Evolutionary conservation across 2,888 invertebrate genomes (phyloP).

Genomic region (Ellobium chinense): DNA sequence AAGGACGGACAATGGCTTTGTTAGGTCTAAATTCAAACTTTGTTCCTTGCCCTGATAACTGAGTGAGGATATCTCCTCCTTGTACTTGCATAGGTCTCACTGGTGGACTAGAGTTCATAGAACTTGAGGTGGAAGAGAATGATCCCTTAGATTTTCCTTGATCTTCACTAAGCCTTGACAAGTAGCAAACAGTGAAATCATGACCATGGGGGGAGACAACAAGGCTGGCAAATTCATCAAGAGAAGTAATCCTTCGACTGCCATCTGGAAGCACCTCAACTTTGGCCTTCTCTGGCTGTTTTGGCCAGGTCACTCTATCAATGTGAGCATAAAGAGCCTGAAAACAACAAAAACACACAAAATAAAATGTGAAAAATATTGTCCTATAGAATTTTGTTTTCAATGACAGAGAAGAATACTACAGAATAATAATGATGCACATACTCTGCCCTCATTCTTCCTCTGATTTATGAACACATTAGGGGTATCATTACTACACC

Average conservation of each 20-base stretch:
- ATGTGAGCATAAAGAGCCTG: constrained; percentile 71
- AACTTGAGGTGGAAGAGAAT: not conserved
- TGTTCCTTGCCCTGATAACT: not conserved
- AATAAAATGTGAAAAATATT: no score
- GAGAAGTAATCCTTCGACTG: constrained; percentile 63
- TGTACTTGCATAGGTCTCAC: no score
- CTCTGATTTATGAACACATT: no score
- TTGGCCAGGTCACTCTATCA: constrained; percentile 67
- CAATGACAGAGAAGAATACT: no score
- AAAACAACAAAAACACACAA: constrained; percentile 41
- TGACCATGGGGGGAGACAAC: constrained; percentile 69
- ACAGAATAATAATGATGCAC: no score
- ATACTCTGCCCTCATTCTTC: no score
- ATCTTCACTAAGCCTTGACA: constrained; percentile 66
- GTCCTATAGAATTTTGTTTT: no score
- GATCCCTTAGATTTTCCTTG: not conserved
- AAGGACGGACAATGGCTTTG: constrained; percentile 16
- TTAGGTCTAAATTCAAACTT: not conserved
- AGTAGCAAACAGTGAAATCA: constrained; percentile 72
- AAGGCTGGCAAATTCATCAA: constrained; percentile 71
- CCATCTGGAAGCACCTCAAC: constrained; percentile 67
- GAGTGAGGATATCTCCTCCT: not conserved
- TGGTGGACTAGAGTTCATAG: no score
- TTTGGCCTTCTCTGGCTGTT: constrained; percentile 51
- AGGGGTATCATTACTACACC: no score